Percentiles rank a stretch among this genome's conserved stretches.
phyloP scores from a whole-genome alignment of 2,797 vertebrate genomes.

The Neosalanx taihuensis region DNA sequence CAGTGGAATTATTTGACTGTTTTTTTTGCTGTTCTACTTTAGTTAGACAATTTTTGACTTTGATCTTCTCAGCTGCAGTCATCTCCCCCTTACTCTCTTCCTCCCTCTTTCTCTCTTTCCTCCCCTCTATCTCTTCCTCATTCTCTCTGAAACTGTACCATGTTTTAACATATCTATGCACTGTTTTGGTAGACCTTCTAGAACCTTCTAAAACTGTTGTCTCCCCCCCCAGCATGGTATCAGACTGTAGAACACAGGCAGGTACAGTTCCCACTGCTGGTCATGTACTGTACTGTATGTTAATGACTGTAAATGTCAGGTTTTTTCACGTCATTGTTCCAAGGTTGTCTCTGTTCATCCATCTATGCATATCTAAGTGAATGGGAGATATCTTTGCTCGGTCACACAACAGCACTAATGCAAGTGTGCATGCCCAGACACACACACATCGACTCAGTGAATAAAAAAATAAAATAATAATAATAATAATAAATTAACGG shows the following conservation, averaged over 20 bases:
- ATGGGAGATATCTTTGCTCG: conserved; percentile 37
- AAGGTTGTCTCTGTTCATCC: conserved; percentile 36
- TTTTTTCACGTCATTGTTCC: conserved; percentile 41
- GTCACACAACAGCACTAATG: conserved; percentile 41
- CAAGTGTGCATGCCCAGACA: conserved; percentile 26
- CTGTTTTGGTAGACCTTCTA: conserved; percentile 39
- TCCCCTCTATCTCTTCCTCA: conserved; percentile 25
- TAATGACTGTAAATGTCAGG: conserved; percentile 47
- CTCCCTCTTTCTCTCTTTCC: conserved; percentile 15
- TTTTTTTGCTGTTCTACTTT: conserved; percentile 31
- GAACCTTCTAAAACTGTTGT: conserved; percentile 36
- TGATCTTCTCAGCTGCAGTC: conserved; percentile 31
- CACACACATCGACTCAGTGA: conserved; percentile 41
- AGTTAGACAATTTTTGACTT: too few species aligned
- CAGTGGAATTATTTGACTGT: conserved; percentile 44
- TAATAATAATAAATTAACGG: conserved; percentile 40
- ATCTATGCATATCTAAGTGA: conserved; percentile 70
- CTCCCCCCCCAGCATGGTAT: conserved; percentile 45
- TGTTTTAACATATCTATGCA: conserved; percentile 58
- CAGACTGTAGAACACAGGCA: conserved; percentile 36
- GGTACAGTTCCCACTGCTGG: too few species aligned
- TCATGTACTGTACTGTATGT: too few species aligned
- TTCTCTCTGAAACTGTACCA: conserved; percentile 8
- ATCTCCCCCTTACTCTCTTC: conserved; percentile 11
- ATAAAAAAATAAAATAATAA: conserved; percentile 22